Percentiles rank a stretch among this genome's conserved stretches.
Evolutionary conservation across 92 coral and sea anemone genomes (phyloP).

Genomic region (Epizoanthus rinbou): DNA sequence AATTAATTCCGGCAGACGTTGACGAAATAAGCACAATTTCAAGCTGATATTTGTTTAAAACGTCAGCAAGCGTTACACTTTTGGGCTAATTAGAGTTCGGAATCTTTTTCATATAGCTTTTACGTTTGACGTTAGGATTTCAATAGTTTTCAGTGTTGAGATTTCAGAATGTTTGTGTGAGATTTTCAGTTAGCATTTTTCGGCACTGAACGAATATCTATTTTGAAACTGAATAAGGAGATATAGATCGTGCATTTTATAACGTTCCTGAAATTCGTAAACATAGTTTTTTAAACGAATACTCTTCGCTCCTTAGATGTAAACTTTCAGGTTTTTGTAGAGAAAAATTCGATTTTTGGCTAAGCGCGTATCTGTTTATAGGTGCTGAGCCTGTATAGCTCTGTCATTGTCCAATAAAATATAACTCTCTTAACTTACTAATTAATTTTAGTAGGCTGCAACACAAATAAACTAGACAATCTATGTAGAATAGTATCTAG

Average conservation of each 20-base stretch:
- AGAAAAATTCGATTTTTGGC: slow-evolving; percentile 14
- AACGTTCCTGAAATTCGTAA: slow-evolving; percentile 15
- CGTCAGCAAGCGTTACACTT: slow-evolving; percentile 18
- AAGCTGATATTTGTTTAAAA: slow-evolving; percentile 13
- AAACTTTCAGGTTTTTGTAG: slow-evolving; percentile 14
- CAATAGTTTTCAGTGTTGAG: slow-evolving; percentile 15
- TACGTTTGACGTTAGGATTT: slow-evolving; percentile 15
- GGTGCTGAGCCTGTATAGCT: slow-evolving; percentile 18
- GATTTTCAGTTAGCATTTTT: slow-evolving; percentile 14
- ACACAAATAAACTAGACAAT: slow-evolving; percentile 18
- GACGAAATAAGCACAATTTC: slow-evolving; percentile 15
- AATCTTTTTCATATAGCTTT: slow-evolving; percentile 13
- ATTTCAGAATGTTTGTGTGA: slow-evolving; percentile 14
- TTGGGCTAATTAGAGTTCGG: slow-evolving; percentile 17
- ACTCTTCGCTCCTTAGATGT: slow-evolving; percentile 17
- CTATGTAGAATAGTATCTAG: slow-evolving; percentile 14
- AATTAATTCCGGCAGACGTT: slow-evolving; percentile 16
- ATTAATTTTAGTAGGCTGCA: slow-evolving; percentile 14
- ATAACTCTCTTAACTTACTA: slow-evolving; percentile 14
- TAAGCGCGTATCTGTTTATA: slow-evolving; percentile 15
- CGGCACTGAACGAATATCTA: slow-evolving; percentile 17
- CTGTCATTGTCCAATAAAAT: slow-evolving; percentile 14
- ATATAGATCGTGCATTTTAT: slow-evolving; percentile 14
- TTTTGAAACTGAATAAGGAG: slow-evolving; percentile 14
- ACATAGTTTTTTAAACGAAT: slow-evolving; percentile 13